Evolutionary conservation across 2,797 vertebrate species (phyloP).

Genomic region (Sebastiscus tertius): DNA sequence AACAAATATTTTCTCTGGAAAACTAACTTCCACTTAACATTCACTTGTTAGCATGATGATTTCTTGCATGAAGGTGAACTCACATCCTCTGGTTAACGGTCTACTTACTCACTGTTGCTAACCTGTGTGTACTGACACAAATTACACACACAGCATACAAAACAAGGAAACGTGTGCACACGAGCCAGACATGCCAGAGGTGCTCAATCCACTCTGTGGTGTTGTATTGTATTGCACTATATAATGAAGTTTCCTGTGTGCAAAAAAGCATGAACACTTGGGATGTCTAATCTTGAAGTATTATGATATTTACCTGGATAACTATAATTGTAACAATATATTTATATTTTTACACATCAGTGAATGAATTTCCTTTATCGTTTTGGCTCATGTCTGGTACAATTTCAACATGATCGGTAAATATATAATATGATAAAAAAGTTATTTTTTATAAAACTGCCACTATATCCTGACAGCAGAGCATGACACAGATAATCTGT

Average conservation of each 20-base stretch:
- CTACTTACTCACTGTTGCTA: neutral
- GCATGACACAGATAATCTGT: too few relatives aligned
- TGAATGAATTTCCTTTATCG: neutral
- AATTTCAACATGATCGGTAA: too few relatives aligned
- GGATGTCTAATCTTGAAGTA: neutral
- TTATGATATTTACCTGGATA: neutral
- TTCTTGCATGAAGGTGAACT: neutral
- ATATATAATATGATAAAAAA: too few relatives aligned
- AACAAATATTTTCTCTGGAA: neutral
- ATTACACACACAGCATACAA: neutral
- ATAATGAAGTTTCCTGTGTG: neutral
- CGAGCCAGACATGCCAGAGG: neutral
- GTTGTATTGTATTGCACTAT: neutral
- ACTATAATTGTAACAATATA: neutral
- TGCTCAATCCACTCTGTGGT: neutral
- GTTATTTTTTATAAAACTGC: too few relatives aligned
- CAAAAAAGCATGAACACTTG: neutral
- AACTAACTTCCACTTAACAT: neutral
- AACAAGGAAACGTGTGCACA: neutral
- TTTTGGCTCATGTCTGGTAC: neutral
- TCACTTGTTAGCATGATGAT: neutral
- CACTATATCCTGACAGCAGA: too few relatives aligned
- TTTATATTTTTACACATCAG: neutral
- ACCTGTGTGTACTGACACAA: neutral
- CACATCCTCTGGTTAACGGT: slow-evolving; percentile 27